Percentiles rank a stretch among this genome's conserved stretches.
phyloP scores from a whole-genome alignment of 2,113 vertebrate genomes.

The Mixornis gularis region DNA sequence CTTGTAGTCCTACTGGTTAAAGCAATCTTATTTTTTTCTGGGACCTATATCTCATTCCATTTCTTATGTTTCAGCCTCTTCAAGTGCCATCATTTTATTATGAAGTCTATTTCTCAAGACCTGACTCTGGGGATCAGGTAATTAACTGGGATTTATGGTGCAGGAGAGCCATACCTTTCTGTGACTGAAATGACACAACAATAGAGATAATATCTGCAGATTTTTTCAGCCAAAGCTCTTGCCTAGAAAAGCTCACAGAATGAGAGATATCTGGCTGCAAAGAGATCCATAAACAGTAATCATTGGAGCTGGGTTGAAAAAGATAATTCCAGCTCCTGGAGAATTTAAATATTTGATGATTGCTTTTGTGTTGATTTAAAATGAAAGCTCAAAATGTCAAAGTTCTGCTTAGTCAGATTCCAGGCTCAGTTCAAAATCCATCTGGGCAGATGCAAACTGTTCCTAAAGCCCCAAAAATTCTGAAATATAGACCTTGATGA shows the following conservation, averaged over 20 bases:
- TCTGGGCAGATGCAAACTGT: not conserved
- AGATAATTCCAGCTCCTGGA: not conserved
- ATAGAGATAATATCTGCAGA: not conserved
- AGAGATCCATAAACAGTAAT: not conserved
- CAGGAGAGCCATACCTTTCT: not conserved
- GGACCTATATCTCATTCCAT: not conserved
- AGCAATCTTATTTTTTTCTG: not conserved
- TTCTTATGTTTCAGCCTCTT: not conserved
- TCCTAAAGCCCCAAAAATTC: not conserved
- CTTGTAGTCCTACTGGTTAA: not conserved
- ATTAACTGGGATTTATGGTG: not conserved
- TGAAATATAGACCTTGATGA: not conserved
- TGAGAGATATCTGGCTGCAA: not conserved
- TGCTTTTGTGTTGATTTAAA: not conserved
- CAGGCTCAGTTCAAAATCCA: not conserved
- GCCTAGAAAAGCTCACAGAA: not conserved
- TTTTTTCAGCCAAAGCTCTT: not conserved
- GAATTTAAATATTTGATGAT: constrained; percentile 35
- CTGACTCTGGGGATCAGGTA: not conserved
- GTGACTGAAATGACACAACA: not conserved
- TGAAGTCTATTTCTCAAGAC: not conserved
- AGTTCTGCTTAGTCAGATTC: not conserved
- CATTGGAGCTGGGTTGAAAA: not conserved
- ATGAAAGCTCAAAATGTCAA: constrained; percentile 22
- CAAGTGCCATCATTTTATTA: not conserved